These are phyloP conservation scores for Trachurus trachurus DNA, from an alignment of 2,797 vertebrate species.

Conservation along the genomic window DNA sequence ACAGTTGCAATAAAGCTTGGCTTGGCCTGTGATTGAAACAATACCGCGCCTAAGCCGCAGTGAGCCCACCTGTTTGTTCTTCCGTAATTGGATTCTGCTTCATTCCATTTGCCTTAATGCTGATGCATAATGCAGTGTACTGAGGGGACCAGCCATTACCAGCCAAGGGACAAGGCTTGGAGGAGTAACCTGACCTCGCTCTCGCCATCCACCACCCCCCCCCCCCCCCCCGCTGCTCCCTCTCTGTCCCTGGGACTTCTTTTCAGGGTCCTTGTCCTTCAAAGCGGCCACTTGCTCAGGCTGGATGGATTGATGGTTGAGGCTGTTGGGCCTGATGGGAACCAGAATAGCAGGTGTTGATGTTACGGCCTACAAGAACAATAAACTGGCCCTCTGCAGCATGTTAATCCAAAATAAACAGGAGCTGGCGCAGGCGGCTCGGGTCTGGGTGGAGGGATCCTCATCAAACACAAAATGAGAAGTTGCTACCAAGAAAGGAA, in stretches of 20 bases:
- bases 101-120: slow-evolving; percentile 86
- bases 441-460: slow-evolving; percentile 47
- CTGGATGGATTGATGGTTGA: slow-evolving; percentile 72
- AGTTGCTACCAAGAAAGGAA: slow-evolving; percentile 54
- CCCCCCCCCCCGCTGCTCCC: neutral
- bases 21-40: slow-evolving; percentile 83
- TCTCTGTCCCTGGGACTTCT: slow-evolving; percentile 57
- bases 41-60: slow-evolving; percentile 76
- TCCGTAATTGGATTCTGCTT: slow-evolving; percentile 85
- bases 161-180: slow-evolving; percentile 72
- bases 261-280: slow-evolving; percentile 72
- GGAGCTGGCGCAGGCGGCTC: slow-evolving; percentile 43
- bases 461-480: slow-evolving; percentile 51
- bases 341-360: slow-evolving; percentile 82
- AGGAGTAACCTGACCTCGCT: slow-evolving; percentile 74
- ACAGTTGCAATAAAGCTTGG: slow-evolving; percentile 75
- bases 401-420: slow-evolving; percentile 82
- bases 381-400: slow-evolving; percentile 80
- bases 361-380: slow-evolving; percentile 71
- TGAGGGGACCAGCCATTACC: slow-evolving; percentile 76
- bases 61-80: slow-evolving; percentile 86
- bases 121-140: slow-evolving; percentile 82
- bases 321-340: slow-evolving; percentile 65
- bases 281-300: slow-evolving; percentile 67
- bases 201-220: neutral